These are phyloP conservation scores for Virgularia gustaviana DNA, from an alignment of 92 coral and sea anemone species.

Conservation along the genomic window DNA sequence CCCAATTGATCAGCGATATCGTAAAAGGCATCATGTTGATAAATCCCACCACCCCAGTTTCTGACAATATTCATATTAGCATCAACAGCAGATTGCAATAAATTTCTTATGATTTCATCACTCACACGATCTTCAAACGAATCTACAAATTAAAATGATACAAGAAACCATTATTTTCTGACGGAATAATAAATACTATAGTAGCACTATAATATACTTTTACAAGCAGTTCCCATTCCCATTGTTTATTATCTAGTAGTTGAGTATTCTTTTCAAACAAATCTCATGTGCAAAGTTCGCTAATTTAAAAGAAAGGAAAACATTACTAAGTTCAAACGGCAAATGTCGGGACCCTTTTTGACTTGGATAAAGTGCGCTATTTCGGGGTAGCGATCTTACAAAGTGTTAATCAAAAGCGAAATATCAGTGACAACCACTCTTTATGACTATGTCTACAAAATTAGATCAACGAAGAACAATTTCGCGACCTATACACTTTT, in stretches of 20 bases:
- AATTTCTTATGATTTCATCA: constrained; percentile 67
- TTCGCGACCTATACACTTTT: too few species aligned
- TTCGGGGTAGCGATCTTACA: too few species aligned
- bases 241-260: background rate
- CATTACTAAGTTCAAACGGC: too few species aligned
- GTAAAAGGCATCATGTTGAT: constrained; percentile 90
- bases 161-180: background rate
- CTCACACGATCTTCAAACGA: constrained; percentile 95
- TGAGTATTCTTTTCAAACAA: too few species aligned
- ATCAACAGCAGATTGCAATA: constrained; percentile 85
- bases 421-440: too few species aligned
- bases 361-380: too few species aligned
- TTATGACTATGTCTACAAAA: too few species aligned
- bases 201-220: background rate
- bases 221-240: background rate
- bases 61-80: constrained; percentile 94
- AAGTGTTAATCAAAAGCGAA: too few species aligned
- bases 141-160: constrained; percentile 41
- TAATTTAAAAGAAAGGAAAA: too few species aligned
- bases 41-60: constrained; percentile 99
- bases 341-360: too few species aligned
- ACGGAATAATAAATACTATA: background rate
- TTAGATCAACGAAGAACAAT: too few species aligned
- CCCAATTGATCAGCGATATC: constrained; percentile 87
- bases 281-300: too few species aligned